phyloP scores from a whole-genome alignment of 1,140 invertebrate genomes.

The Microplitis demolitor region DNA sequence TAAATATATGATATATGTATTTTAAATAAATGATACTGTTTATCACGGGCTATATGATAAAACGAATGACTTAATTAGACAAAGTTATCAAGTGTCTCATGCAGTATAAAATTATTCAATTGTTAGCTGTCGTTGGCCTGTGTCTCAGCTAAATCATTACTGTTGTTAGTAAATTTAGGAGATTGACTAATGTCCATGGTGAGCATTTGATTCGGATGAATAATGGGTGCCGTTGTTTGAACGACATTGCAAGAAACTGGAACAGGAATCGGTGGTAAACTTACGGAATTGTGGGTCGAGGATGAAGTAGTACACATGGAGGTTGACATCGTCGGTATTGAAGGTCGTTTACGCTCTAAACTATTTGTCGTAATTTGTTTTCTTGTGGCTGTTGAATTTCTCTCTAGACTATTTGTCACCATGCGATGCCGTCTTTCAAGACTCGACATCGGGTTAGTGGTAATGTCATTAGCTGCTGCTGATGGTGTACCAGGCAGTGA shows the following conservation, averaged over 20 bases:
- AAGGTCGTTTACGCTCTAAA: conserved; percentile 55
- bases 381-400: conserved; percentile 51
- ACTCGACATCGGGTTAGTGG: conserved; percentile 36
- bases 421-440: conserved; percentile 56
- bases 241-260: conserved; percentile 57
- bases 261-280: conserved; percentile 52
- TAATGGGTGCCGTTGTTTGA: conserved; percentile 52
- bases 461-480: neutral
- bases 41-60: conserved; percentile 24
- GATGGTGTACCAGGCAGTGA: conserved; percentile 49
- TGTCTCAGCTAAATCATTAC: conserved; percentile 47
- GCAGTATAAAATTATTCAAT: conserved; percentile 30
- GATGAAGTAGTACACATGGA: conserved; percentile 25
- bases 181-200: conserved; percentile 46
- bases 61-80: conserved; percentile 13
- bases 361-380: conserved; percentile 56
- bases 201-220: conserved; percentile 50
- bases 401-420: conserved; percentile 57
- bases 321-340: conserved; percentile 32
- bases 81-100: neutral
- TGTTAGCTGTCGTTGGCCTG: conserved; percentile 56
- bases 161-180: conserved; percentile 42
- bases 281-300: conserved; percentile 45
- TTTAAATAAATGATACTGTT: conserved; percentile 27
- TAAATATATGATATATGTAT: conserved; percentile 13